phyloP scores from a whole-genome alignment of 2,113 vertebrate genomes.

The Microtus montanus region DNA sequence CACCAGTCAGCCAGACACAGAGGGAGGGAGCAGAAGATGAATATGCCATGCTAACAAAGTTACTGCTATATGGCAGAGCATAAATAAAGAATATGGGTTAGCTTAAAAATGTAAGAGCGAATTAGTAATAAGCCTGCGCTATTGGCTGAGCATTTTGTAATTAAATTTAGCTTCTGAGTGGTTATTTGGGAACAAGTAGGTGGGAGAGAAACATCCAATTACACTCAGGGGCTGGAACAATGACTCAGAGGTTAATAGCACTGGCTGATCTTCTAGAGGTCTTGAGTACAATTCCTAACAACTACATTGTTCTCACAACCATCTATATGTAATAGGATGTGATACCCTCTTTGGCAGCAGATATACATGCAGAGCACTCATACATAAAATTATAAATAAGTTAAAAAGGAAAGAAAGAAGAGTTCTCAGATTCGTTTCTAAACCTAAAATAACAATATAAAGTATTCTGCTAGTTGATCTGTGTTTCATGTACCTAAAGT shows the following conservation, averaged over 20 bases:
- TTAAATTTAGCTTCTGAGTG: no score
- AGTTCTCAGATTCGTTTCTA: constrained; percentile 30
- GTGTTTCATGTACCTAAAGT: neutral
- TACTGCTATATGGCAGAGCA: no score
- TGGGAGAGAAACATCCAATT: no score
- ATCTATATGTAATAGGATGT: neutral
- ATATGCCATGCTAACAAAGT: no score
- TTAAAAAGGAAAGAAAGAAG: neutral
- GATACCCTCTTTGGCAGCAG: neutral
- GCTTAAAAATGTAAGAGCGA: no score
- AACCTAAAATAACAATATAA: neutral
- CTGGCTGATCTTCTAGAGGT: neutral
- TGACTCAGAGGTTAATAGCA: neutral
- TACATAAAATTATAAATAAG: neutral
- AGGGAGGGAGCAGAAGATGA: no score
- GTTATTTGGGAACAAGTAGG: no score
- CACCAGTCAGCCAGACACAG: no score
- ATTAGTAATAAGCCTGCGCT: no score
- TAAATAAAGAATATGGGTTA: no score
- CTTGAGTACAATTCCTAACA: neutral
- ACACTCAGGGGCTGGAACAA: neutral
- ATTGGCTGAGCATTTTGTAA: no score
- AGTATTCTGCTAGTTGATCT: neutral
- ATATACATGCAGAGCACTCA: neutral
- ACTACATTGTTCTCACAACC: no score